Conservation (phyloP, 2,888 invertebrate genomes). For the Octodonta nipae region DNA sequence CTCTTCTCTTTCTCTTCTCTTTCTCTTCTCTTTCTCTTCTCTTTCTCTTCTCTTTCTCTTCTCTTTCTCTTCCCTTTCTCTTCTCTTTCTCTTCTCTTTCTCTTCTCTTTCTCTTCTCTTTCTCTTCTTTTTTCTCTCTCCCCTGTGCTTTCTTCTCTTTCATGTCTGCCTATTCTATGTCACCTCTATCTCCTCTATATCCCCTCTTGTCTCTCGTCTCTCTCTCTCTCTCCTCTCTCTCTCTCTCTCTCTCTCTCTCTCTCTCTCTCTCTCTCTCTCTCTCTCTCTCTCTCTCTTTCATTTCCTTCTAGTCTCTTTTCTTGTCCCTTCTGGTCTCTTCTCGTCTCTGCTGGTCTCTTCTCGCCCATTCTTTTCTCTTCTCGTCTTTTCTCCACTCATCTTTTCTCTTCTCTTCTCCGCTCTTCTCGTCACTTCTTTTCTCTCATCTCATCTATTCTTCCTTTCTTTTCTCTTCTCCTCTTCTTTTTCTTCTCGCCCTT, state of each 20-base stretch:
- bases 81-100: too few species aligned
- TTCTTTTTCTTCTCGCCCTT: not conserved
- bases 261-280: conserved; percentile 4
- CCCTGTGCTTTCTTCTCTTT: not conserved
- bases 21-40: too few species aligned
- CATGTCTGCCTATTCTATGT: conserved; percentile 1
- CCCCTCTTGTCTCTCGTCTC: not conserved
- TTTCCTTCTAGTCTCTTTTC: not conserved
- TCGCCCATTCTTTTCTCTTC: conserved; percentile 4
- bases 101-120: too few species aligned
- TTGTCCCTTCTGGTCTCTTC: not conserved
- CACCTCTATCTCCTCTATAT: not conserved
- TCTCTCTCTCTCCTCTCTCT: too few species aligned
- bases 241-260: conserved; percentile 3
- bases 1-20: too few species aligned
- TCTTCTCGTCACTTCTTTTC: not conserved
- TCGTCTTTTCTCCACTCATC: conserved; percentile 2
- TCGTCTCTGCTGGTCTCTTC: conserved; percentile 3
- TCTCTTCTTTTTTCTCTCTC: too few species aligned
- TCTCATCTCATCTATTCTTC: not conserved
- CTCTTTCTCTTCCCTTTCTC: too few species aligned
- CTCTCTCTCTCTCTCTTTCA: conserved; percentile 4
- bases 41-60: too few species aligned
- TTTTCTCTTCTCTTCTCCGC: not conserved
- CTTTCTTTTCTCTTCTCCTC: not conserved